Evolutionary conservation across 2,797 vertebrate species (phyloP).

Genomic region (Okamejei kenojei): DNA sequence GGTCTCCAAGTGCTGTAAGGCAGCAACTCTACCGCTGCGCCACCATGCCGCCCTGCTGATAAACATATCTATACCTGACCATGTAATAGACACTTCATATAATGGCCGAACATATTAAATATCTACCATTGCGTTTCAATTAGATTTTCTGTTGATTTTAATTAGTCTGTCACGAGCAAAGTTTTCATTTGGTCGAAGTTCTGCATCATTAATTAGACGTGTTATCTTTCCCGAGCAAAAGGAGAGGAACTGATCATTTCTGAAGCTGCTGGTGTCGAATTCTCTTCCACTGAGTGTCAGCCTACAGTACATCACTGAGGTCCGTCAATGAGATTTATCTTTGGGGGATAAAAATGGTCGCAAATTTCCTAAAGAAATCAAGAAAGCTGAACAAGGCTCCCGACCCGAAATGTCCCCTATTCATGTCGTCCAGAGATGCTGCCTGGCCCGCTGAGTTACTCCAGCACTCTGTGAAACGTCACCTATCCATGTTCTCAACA

Average conservation of each 20-base stretch:
- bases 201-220: neutral
- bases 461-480: too few species aligned
- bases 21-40: too few species aligned
- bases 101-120: slow-evolving; percentile 5
- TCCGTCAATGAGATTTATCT: neutral
- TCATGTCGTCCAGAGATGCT: too few species aligned
- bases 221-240: neutral
- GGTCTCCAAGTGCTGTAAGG: too few species aligned
- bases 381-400: too few species aligned
- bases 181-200: neutral
- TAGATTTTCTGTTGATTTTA: slow-evolving; percentile 28
- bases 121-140: slow-evolving; percentile 26
- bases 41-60: neutral
- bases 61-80: neutral
- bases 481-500: too few species aligned
- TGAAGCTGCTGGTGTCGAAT: neutral
- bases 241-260: neutral
- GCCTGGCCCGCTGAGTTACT: too few species aligned
- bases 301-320: neutral
- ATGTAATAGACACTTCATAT: neutral
- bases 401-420: too few species aligned
- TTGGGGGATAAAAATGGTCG: neutral
- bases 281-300: neutral
- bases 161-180: neutral
- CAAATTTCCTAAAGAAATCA: neutral